Evolutionary conservation across 2,113 vertebrate genomes (phyloP), one percentile per base, ranked within the genome.

Genomic region (Danionella cerebrum): DNA sequence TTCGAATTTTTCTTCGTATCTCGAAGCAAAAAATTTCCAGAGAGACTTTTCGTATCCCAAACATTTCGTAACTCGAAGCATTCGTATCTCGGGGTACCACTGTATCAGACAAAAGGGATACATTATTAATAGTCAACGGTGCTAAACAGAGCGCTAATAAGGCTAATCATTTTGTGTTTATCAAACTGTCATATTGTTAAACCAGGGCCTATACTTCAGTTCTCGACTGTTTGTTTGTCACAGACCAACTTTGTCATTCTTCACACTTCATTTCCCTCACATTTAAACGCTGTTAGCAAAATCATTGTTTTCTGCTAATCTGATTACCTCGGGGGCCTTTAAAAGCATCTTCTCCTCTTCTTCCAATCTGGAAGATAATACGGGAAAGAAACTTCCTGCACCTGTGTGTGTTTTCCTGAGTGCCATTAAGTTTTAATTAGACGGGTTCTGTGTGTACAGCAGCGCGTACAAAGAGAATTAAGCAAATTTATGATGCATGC

Each of bases 361-460:
- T 39, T 38, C 64, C 63, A 62, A 71, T 75, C 53, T 71, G 75
- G 39, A 64, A 60, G 70, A 75, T 73, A 77, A 79, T 69, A 68
- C 73, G 73, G 62, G 70, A 29, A 47, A 29, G 21, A 3, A n/a
- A 18, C 35, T 13, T 68, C 66, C 25, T 48, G 77, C 71, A 50
- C 63, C 60, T 69, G 75, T 74, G 67, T 52, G 67, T 39, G 7
- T 59, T 72, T 72, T 29, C 44, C 57, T 53, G 74, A 78, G 78
- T 73, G 48, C 79, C 77, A 85, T 86, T 85, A 84, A 65, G 75
- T 80, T 86, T 80, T 83, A 87, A 87, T 87, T 85, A 87, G 75
- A 63, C 38, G 0, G 63, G 25, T 60, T 67, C 50, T 52, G 14
- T 19, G 50, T 58, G 57, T 27, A 65, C 59, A 67, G 71, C 64